Base-by-base conservation (phyloP, 2,888 invertebrate species). In the Apoda limacodes region DNA sequence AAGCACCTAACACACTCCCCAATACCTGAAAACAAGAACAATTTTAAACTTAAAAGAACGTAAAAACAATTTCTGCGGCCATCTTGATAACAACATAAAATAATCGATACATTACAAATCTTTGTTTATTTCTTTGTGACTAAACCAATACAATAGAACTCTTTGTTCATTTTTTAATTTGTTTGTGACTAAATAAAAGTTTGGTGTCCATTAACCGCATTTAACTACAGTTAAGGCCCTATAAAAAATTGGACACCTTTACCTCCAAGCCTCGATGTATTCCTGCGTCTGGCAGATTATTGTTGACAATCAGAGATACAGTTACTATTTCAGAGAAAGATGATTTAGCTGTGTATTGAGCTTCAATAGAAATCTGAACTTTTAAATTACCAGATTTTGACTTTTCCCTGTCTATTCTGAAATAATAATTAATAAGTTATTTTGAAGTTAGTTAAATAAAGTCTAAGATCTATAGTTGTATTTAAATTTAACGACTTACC, bases 271-370 rank as follows among this genome's bases (percentile, higher is more conserved):
- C 64, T 2, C 57, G 45, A 7, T 61, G 42, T 0, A 76, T 55
- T 1, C 72, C 74, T 35, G 75, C 72, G 12, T 37, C 54, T 2
- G 76, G 75, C 64, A 76, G 57, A 0, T 55, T 52, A 37, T 74
- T 52, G 13, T 46, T 47, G 2, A 75, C 59, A 28, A 21, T 55
- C 7, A 76, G 29, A 2, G 56, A 47, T 5, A 55, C 61, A 3
- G 49, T 46, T 2, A 70, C 44, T 0, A 37, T 25, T 1, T 61
- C 48, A 0, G 51, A 43, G 3, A 46, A 28, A 1, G 45, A 34
- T 1, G 58, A 47, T 33, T 59, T 65, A 1, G 41, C 49, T 0
- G 58, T 56, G 25, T 72, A 78, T 4, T 59, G 61, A 0, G 54
- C 55, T 41, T 68, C 67, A 0, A 65, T 10, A 1, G 43, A 45